Evolutionary conservation across 1,140 invertebrate species (phyloP).

Genomic region (Bombus breviceps): DNA sequence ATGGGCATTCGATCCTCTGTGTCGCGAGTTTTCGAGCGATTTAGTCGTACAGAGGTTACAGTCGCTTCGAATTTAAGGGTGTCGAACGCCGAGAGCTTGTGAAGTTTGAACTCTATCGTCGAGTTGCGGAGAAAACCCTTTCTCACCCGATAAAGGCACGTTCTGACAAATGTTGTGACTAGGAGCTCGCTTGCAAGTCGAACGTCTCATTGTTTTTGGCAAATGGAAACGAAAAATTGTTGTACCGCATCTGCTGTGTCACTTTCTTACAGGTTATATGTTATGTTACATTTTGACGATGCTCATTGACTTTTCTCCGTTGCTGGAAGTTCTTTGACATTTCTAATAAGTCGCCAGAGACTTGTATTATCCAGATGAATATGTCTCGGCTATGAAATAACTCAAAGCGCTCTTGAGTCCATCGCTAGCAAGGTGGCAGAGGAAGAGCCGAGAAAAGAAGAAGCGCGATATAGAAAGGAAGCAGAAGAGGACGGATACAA

Average conservation of each 20-base stretch:
- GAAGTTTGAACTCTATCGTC: not conserved
- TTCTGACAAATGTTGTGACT: not conserved
- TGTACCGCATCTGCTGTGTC: no score
- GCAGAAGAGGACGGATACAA: constrained; percentile 9
- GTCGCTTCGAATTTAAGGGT: constrained; percentile 15
- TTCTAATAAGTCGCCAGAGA: not conserved
- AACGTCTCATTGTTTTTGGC: no score
- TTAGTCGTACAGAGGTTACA: not conserved
- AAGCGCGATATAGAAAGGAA: not conserved
- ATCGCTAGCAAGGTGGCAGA: not conserved
- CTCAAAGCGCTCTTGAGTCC: not conserved
- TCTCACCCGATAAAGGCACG: not conserved
- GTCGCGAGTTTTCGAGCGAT: constrained; percentile 41
- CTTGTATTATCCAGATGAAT: not conserved
- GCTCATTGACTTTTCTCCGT: not conserved
- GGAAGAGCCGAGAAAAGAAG: not conserved
- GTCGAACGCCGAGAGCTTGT: not conserved
- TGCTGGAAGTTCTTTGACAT: not conserved
- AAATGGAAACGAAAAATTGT: no score
- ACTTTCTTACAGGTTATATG: no score
- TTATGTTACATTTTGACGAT: not conserved
- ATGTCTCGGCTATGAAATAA: not conserved
- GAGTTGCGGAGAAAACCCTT: not conserved
- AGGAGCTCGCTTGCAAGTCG: no score
- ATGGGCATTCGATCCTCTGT: constrained; percentile 38